A percentile compares a stretch with the other conserved stretches of the same genome.
Conservation (phyloP, 2,888 invertebrate genomes). For the Lochmaea crataegi region DNA sequence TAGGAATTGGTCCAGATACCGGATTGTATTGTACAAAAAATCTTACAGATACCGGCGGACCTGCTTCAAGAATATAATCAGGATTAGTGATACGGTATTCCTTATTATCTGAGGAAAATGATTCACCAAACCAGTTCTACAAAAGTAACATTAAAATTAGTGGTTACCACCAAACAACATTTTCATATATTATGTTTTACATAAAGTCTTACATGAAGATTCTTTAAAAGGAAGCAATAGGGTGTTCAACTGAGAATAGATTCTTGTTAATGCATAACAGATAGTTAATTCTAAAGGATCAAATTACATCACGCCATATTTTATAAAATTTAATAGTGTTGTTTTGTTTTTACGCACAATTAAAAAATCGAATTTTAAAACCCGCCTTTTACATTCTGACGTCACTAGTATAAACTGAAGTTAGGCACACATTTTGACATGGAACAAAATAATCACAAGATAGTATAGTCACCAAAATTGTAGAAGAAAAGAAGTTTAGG, state of each 20-base stretch:
- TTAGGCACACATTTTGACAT: not conserved
- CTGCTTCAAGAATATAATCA: constrained; percentile 70
- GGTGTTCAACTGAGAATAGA: no score
- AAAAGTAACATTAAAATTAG: constrained; percentile 2
- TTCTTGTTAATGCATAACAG: no score
- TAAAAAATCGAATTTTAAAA: no score
- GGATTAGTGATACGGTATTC: constrained; percentile 72
- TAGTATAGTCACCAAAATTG: no score
- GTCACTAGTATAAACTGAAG: not conserved
- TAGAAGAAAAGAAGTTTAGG: no score
- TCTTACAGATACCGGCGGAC: constrained; percentile 68
- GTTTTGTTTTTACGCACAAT: not conserved
- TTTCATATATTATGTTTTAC: not conserved
- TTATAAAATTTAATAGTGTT: no score
- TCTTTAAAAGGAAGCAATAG: no score
- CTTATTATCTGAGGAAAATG: constrained; percentile 69
- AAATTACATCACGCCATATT: no score
- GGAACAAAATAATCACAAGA: not conserved
- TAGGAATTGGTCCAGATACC: constrained; percentile 65
- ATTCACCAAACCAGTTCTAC: constrained; percentile 69
- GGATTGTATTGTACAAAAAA: constrained; percentile 73
- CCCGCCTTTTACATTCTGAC: not conserved
- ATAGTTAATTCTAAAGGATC: no score
- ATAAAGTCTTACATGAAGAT: no score
- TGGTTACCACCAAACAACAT: not conserved